phyloP scores from a whole-genome alignment of 2,113 vertebrate species.

The Grammomys dolichurus region DNA sequence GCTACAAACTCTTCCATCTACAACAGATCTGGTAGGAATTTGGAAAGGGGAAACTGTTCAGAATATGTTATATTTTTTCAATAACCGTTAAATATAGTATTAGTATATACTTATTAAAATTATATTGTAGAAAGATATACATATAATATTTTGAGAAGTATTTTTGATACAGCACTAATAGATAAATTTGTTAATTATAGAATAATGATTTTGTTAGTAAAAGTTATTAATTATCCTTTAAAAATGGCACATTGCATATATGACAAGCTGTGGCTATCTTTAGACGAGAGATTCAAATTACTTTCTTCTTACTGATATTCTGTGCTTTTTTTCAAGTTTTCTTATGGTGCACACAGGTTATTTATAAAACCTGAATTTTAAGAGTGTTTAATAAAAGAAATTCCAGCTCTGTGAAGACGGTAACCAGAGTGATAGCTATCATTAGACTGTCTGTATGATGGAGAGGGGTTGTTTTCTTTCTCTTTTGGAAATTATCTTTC shows the following conservation, averaged over 20 bases:
- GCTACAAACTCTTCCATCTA: background rate
- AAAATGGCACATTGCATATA: slow-evolving; percentile 1
- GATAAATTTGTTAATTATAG: background rate
- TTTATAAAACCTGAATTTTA: slow-evolving; percentile 74
- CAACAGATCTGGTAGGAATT: background rate
- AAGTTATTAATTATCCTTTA: slow-evolving; percentile 47
- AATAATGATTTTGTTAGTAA: slow-evolving; percentile 50
- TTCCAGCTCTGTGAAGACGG: slow-evolving; percentile 53
- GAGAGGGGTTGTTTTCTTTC: slow-evolving; percentile 65
- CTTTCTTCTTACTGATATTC: slow-evolving; percentile 26
- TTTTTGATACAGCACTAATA: background rate
- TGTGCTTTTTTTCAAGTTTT: slow-evolving; percentile 54
- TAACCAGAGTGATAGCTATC: slow-evolving; percentile 63
- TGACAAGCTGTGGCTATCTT: slow-evolving; percentile 29
- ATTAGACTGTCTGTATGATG: slow-evolving; percentile 66
- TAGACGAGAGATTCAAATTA: slow-evolving; percentile 23
- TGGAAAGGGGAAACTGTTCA: background rate
- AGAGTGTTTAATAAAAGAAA: slow-evolving; percentile 74
- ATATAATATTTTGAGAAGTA: slow-evolving; percentile 17
- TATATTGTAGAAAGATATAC: background rate
- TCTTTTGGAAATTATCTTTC: slow-evolving; percentile 68
- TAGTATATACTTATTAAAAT: slow-evolving; percentile 22
- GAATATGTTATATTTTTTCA: background rate
- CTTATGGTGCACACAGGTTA: slow-evolving; percentile 56
- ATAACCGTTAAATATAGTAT: background rate